A percentile compares a stretch with the other conserved stretches of the same genome.
phyloP scores from a whole-genome alignment of 2,888 invertebrate genomes.

The Phyllotreta cruciferae region DNA sequence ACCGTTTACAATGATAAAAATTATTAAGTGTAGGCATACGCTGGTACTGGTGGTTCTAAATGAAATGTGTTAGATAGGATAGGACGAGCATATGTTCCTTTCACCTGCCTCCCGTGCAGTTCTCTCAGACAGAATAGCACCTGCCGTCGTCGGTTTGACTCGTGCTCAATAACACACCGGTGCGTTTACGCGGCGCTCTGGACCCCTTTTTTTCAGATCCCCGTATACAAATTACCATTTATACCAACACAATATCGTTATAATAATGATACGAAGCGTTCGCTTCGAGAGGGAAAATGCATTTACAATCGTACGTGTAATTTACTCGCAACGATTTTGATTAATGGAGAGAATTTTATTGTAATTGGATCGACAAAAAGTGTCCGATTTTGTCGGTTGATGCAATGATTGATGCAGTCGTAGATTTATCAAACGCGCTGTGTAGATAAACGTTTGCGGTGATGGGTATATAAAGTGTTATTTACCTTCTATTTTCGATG shows the following conservation, averaged over 20 bases:
- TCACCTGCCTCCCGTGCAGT: constrained; percentile 26
- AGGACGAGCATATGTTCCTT: constrained; percentile 53
- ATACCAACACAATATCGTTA: constrained; percentile 29
- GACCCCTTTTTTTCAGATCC: constrained; percentile 32
- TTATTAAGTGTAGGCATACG: constrained; percentile 41
- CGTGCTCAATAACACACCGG: constrained; percentile 24
- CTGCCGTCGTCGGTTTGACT: constrained; percentile 25
- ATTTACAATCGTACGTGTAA: not conserved
- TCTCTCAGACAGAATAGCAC: constrained; percentile 46
- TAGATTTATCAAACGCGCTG: too few relatives aligned
- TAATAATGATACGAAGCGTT: constrained; percentile 25
- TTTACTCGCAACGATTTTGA: constrained; percentile 6
- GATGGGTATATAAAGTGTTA: too few relatives aligned
- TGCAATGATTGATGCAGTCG: too few relatives aligned
- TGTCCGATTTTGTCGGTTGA: too few relatives aligned
- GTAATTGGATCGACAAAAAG: too few relatives aligned
- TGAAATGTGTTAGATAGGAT: constrained; percentile 53
- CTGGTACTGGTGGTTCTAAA: constrained; percentile 55
- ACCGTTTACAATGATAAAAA: constrained; percentile 31
- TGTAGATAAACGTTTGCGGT: too few relatives aligned
- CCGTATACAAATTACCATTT: constrained; percentile 39
- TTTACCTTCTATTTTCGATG: too few relatives aligned
- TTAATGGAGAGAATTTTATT: constrained; percentile 1
- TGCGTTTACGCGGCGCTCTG: constrained; percentile 27
- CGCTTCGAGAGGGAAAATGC: not conserved